Conservation (phyloP, 2,113 vertebrate species). For the rabbit (Oryctolagus cuniculus) region mOryCun1.1 NC_091435.1:68663501-68664000, state of each 20-base stretch:
- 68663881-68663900: neutral
- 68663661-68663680: neutral
- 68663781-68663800: neutral
- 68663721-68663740: neutral
- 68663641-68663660: neutral
- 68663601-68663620: neutral
- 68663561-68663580: neutral
- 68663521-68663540: neutral
- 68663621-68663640: neutral
- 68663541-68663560: neutral
- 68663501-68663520: neutral
- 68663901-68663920: neutral
- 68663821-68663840: constrained; percentile 24
- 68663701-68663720: constrained; percentile 8
- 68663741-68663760: neutral
- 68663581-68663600: neutral
- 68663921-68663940: neutral
- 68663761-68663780: neutral
- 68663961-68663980: neutral
- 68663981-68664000: neutral
- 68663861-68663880: neutral
- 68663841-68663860: neutral
- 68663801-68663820: neutral
- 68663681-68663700: neutral
- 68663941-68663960: neutral